These are phyloP conservation scores for Acleris sparsana DNA, from an alignment of 2,888 invertebrate species.

Conservation along the genomic window DNA sequence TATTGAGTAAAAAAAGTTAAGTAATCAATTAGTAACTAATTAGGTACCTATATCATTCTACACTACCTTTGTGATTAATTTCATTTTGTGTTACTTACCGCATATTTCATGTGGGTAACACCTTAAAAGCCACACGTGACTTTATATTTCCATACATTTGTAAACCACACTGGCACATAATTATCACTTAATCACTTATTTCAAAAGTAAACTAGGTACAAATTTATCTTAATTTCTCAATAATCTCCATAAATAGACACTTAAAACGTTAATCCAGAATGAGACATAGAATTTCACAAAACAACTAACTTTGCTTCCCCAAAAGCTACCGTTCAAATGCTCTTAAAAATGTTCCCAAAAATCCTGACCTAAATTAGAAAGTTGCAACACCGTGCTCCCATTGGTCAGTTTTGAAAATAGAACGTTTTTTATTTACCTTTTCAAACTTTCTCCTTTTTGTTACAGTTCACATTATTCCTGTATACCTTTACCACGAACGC, in stretches of 20 bases:
- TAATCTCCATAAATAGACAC: not conserved
- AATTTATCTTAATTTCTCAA: not conserved
- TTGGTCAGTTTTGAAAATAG: conserved; percentile 68
- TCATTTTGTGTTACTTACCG: too few relatives aligned
- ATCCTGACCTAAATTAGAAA: conserved; percentile 76
- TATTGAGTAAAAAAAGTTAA: too few relatives aligned
- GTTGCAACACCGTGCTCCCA: conserved; percentile 57
- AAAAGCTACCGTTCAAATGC: conserved; percentile 71
- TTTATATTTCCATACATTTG: too few relatives aligned
- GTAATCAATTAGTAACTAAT: too few relatives aligned
- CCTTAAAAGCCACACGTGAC: too few relatives aligned
- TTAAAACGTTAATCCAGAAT: not conserved
- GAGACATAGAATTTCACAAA: not conserved
- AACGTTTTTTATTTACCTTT: conserved; percentile 62
- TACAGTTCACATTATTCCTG: conserved; percentile 74
- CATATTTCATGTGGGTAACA: too few relatives aligned
- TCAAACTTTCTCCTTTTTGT: conserved; percentile 80
- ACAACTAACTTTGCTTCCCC: conserved; percentile 42
- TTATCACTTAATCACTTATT: too few relatives aligned
- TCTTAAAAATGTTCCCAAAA: conserved; percentile 51
- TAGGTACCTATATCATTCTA: too few relatives aligned
- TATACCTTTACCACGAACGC: conserved; percentile 63
- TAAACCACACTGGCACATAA: too few relatives aligned
- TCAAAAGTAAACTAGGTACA: too few relatives aligned
- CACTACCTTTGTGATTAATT: too few relatives aligned